Evolutionary conservation across 2,888 invertebrate genomes (phyloP).

Genomic region (Drosophila melanosoma): DNA sequence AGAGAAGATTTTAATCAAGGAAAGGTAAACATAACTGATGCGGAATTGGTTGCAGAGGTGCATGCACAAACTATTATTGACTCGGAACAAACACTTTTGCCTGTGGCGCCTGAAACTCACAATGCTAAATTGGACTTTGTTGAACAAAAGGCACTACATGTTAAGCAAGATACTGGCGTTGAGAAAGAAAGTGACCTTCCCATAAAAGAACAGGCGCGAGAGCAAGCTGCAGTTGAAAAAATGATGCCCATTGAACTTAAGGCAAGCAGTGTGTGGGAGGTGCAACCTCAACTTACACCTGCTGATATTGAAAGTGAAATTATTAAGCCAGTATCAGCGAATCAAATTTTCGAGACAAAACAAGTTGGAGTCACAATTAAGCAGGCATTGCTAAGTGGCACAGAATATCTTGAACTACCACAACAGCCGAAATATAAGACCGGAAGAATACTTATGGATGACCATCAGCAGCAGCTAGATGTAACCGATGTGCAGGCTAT

Average conservation of each 20-base stretch:
- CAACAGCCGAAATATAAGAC: conserved; percentile 48
- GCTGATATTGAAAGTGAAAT: conserved; percentile 68
- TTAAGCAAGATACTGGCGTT: conserved; percentile 87
- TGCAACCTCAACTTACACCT: conserved; percentile 85
- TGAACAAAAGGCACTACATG: conserved; percentile 87
- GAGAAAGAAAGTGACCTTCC: conserved; percentile 88
- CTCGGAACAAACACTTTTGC: conserved; percentile 86
- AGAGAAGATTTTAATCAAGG: conserved; percentile 84
- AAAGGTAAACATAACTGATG: conserved; percentile 86
- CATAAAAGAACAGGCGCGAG: conserved; percentile 76
- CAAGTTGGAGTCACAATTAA: conserved; percentile 60
- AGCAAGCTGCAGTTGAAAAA: conserved; percentile 60
- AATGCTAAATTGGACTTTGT: conserved; percentile 61
- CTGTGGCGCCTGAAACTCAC: conserved; percentile 29
- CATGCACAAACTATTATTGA: conserved; percentile 88
- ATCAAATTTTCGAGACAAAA: conserved; percentile 83
- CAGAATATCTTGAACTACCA: conserved; percentile 30
- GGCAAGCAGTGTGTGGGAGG: conserved; percentile 83
- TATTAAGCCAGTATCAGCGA: conserved; percentile 80
- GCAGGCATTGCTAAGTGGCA: conserved; percentile 66
- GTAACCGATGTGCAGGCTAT: conserved; percentile 67
- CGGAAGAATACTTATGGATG: conserved; percentile 30
- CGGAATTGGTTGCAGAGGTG: conserved; percentile 87
- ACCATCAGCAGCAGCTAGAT: conserved; percentile 63
- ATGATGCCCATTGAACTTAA: conserved; percentile 85